Evolutionary conservation across 2,113 vertebrate genomes (phyloP), one percentile per base, ranked within the genome.

Genomic region (Dinomys branickii): DNA sequence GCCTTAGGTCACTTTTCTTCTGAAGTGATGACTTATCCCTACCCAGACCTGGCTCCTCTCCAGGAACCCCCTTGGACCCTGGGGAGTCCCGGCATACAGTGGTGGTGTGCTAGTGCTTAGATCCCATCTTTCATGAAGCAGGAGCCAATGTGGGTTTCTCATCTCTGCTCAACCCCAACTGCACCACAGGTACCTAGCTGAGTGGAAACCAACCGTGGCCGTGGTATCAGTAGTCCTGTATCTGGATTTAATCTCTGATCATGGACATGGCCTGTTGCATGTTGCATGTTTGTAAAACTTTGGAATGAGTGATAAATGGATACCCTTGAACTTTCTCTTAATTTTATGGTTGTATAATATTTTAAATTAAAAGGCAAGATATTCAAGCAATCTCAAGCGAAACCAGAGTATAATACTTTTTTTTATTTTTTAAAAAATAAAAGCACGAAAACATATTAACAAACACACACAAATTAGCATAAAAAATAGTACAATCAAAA

Each of bases 181-280:
- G 7, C 6, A 47, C 54, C 16, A 12, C 12, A 17, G 4, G n/a
- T 9, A 11, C 13, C 58, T 59, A 24, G 6, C 7, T 50, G 24
- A 26, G 44, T 0, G 3, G 22, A 30, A 22, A 13, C 54, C 1
- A 81, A 8, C 9, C 14, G 3, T 3, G 7, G 28, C 52, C 26
- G 38, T 78, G 33, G n/a, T 11, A 1, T 52, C 28, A 6, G 35
- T 7, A 4, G 2, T 35, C 44, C 8, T 44, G 28, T 1, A 17
- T 54, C 56, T 8, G 69, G 10, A 26, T 33, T 65, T 14, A 13
- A 75, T 14, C 59, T 26, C 67, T 35, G 24, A 50, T 28, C 73
- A 47, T 6, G 13, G 7, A 67, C 24, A 26, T 12, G 12, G 38
- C 7, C 67, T 69, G 2, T 3, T 3, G 12, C 3, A 14, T 26